phyloP scores from a whole-genome alignment of 2,888 invertebrate genomes.

The Epicampocera succincta region DNA sequence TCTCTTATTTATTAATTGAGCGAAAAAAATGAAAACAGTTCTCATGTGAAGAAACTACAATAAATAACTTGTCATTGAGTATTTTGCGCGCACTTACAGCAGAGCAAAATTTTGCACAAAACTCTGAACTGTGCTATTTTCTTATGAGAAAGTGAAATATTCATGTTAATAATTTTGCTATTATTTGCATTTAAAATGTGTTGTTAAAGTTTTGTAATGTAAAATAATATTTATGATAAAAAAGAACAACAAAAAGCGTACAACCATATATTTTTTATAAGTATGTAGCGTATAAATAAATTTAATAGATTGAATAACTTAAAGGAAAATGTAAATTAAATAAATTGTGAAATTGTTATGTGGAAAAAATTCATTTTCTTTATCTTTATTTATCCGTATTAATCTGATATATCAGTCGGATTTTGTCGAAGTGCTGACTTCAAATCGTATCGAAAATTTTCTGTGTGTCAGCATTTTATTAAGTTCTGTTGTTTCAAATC shows the following conservation, averaged over 20 bases:
- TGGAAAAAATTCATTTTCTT: too few species aligned
- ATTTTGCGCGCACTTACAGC: too few species aligned
- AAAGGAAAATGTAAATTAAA: constrained; percentile 28
- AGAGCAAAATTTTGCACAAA: too few species aligned
- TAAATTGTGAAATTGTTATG: constrained; percentile 27
- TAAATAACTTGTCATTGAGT: not conserved
- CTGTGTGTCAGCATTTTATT: too few species aligned
- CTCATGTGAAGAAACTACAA: constrained; percentile 8
- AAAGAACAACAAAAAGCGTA: constrained; percentile 19
- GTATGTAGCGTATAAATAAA: constrained; percentile 55
- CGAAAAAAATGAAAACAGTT: constrained; percentile 8
- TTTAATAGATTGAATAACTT: constrained; percentile 38
- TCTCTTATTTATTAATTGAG: constrained; percentile 17
- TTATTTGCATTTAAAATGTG: constrained; percentile 68
- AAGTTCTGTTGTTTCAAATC: too few species aligned
- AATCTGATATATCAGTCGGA: too few species aligned
- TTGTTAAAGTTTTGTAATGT: constrained; percentile 58
- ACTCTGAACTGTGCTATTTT: too few species aligned
- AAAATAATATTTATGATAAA: constrained; percentile 19
- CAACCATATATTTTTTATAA: constrained; percentile 59
- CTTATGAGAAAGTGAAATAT: too few species aligned
- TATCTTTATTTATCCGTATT: too few species aligned
- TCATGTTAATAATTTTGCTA: constrained; percentile 38
- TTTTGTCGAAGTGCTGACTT: too few species aligned
- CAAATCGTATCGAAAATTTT: too few species aligned